Base-by-base conservation (phyloP, 2,113 vertebrate genomes). In the Elachura formosa region DNA sequence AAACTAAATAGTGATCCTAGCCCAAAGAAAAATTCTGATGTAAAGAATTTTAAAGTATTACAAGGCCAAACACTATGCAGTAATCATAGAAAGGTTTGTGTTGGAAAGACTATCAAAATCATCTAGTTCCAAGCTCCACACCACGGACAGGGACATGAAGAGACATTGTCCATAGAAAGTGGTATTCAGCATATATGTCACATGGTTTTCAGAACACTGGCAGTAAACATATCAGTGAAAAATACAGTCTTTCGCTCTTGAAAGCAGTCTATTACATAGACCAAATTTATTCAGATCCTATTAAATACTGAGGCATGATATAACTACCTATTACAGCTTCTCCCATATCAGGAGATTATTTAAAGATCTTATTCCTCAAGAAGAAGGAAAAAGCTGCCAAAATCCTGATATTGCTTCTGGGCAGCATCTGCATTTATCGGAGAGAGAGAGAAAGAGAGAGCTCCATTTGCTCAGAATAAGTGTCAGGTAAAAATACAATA, bases 81-180 rank as follows among this genome's bases (percentile, higher is more conserved):
- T n/a, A 72, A 72, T 49, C 16, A 36, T 14, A 24, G 23, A 56
- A 41, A 10, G 7, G 2, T 19, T 63, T 79, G 34, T 79, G 10
- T 29, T 48, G 31, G 34, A 40, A 62, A 11, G 9, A 40, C 9
- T 6, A 62, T 40, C 62, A 12, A 78, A 9, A 34, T 10, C 25
- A 34, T 24, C 9, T 14, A 55, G 29, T 26, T 48, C 34, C 0
- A 0, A 15, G 6, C 6, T 33, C 31, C 18, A 10, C 10, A 26
- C 3, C 10, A 22, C 11, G 26, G 34, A 7, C 26, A 80, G 10
- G 26, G 36, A 28, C 23, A 66, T 0, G 2, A 84, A 74, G 36
- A 79, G 5, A 22, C 2, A 45, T 6, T 28, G 22, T 31, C 26
- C 36, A 51, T 3, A 66, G 9, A 83, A 79, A 79, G 8, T 14